phyloP scores from a whole-genome alignment of 2,113 vertebrate genomes.

The Mungos mungo region DNA sequence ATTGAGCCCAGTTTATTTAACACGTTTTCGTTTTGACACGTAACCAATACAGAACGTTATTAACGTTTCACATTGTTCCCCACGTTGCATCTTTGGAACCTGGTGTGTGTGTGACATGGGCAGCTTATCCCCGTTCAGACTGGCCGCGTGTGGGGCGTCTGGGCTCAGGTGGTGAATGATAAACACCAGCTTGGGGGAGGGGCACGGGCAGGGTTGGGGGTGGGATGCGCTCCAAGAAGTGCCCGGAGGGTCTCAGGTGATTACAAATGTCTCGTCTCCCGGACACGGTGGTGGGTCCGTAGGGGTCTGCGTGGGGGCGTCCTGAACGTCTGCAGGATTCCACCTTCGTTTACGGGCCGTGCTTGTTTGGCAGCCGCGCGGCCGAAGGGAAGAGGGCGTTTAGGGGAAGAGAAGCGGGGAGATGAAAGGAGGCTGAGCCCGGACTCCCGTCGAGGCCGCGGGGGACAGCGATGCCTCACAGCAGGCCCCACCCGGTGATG shows the following conservation, averaged over 20 bases:
- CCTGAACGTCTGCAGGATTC: neutral
- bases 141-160: neutral
- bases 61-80: neutral
- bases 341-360: no score
- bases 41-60: neutral
- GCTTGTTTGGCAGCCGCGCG: neutral
- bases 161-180: neutral
- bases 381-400: accelerated
- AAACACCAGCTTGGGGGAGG: no score
- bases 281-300: accelerated
- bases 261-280: neutral
- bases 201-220: no score
- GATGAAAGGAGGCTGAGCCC: accelerated
- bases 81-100: accelerated
- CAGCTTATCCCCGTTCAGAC: neutral
- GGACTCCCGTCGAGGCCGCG: neutral
- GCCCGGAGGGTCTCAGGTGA: neutral
- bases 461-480: accelerated
- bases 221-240: neutral
- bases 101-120: accelerated
- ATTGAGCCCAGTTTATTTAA: neutral
- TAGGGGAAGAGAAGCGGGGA: no score
- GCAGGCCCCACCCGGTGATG: neutral
- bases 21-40: neutral
- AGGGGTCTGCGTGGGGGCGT: neutral